These are phyloP conservation scores for Drosophila sp. DNA, from an alignment of 1,140 invertebrate species.

Conservation along the genomic window DNA sequence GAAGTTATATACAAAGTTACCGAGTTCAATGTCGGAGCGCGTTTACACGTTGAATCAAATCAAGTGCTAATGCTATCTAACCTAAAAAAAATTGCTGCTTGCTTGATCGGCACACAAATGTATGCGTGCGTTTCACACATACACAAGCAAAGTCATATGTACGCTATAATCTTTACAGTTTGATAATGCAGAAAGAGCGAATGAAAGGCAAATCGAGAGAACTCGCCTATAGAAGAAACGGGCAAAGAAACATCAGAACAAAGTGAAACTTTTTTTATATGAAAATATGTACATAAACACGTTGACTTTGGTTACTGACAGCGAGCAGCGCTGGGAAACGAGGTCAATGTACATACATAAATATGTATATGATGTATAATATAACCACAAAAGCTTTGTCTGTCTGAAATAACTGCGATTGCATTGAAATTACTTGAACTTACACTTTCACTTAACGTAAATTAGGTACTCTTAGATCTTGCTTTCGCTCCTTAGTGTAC, in stretches of 20 bases:
- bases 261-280: constrained; percentile 66
- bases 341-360: constrained; percentile 65
- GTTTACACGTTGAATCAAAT: constrained; percentile 45
- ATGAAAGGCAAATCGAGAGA: constrained; percentile 52
- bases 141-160: constrained; percentile 22
- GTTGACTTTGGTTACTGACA: constrained; percentile 62
- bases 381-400: constrained; percentile 13
- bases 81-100: constrained; percentile 58
- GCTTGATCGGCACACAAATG: constrained; percentile 34
- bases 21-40: constrained; percentile 14
- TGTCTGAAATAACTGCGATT: background rate
- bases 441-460: constrained; percentile 74
- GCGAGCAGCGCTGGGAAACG: constrained; percentile 48
- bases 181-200: constrained; percentile 70
- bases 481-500: constrained; percentile 45
- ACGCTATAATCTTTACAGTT: constrained; percentile 61
- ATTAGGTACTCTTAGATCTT: constrained; percentile 46
- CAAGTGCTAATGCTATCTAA: constrained; percentile 50
- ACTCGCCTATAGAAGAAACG: constrained; percentile 48
- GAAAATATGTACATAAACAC: constrained; percentile 39
- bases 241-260: constrained; percentile 61
- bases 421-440: constrained; percentile 43
- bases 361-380: constrained; percentile 24
- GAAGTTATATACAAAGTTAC: constrained; percentile 47
- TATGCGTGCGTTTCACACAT: constrained; percentile 53